These are phyloP conservation scores for Luperina testacea DNA, from an alignment of 2,888 invertebrate species.

Conservation along the genomic window DNA sequence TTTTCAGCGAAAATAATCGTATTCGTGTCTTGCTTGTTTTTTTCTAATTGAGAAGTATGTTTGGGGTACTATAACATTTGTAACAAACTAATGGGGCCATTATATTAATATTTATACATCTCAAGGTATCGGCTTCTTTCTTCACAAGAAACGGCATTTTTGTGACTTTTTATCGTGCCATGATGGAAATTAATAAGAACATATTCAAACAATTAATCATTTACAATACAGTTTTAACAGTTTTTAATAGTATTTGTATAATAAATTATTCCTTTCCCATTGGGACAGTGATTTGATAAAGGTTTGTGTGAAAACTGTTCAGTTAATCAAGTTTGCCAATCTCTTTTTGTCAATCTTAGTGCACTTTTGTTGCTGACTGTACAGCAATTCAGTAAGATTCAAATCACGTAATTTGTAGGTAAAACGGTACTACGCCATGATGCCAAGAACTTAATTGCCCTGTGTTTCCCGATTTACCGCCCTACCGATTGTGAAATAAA, in stretches of 20 bases:
- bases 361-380: background rate
- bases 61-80: conserved; percentile 35
- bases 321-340: background rate
- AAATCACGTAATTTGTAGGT: conserved; percentile 46
- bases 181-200: background rate
- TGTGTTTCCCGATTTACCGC: conserved; percentile 48
- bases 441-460: conserved; percentile 49
- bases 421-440: conserved; percentile 10
- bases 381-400: conserved; percentile 40
- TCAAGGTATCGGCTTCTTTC: conserved; percentile 3
- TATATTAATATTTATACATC: conserved; percentile 45
- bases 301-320: background rate
- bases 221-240: too few species aligned
- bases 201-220: background rate
- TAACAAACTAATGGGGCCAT: conserved; percentile 32
- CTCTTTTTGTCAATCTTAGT: background rate
- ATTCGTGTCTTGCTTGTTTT: conserved; percentile 49
- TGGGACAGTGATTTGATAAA: background rate
- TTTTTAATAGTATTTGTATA: too few species aligned
- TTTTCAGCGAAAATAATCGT: conserved; percentile 54
- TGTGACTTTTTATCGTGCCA: too few species aligned
- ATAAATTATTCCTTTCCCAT: background rate
- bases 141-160: background rate
- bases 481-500: conserved; percentile 50
- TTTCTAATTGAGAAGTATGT: conserved; percentile 45